Percentiles rank a stretch among this genome's conserved stretches.
Evolutionary conservation across 2,797 vertebrate genomes (phyloP).

Genomic region (Paramormyrops hopkinsi): DNA sequence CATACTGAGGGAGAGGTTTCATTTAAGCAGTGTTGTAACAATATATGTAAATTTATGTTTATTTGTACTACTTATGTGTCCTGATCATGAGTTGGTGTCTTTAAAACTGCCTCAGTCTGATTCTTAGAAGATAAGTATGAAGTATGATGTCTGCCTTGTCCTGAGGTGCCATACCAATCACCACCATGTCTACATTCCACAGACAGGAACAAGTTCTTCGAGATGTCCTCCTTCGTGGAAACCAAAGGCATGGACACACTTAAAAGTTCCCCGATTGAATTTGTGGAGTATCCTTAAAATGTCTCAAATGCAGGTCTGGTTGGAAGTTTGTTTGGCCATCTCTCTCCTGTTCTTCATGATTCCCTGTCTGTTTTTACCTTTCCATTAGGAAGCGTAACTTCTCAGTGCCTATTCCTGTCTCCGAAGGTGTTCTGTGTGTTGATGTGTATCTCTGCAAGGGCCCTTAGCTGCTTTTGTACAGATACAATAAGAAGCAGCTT

Average conservation of each 20-base stretch:
- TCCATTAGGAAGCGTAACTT: neutral
- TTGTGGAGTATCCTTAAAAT: conserved; percentile 80
- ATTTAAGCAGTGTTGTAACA: neutral
- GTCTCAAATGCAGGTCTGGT: neutral
- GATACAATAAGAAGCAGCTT: conserved; percentile 89
- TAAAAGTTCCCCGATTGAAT: conserved; percentile 76
- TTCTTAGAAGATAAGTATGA: neutral
- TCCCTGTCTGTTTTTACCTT: neutral
- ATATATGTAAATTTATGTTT: neutral
- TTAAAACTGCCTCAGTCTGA: neutral
- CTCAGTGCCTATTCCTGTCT: neutral
- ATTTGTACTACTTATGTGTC: neutral
- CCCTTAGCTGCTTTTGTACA: conserved; percentile 51
- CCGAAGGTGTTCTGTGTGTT: neutral
- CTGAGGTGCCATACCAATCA: neutral
- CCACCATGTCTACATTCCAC: conserved; percentile 2
- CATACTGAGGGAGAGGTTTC: neutral
- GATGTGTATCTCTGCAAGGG: neutral
- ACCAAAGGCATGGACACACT: conserved; percentile 84
- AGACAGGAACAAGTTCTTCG: conserved; percentile 78
- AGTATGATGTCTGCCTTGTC: neutral
- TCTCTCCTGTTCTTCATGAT: neutral
- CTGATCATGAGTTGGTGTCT: neutral
- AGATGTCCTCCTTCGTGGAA: conserved; percentile 91
- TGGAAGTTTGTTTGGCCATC: neutral